Evolutionary conservation across 2,797 vertebrate genomes (phyloP).

Genomic region (Craterocephalus amniculus): DNA sequence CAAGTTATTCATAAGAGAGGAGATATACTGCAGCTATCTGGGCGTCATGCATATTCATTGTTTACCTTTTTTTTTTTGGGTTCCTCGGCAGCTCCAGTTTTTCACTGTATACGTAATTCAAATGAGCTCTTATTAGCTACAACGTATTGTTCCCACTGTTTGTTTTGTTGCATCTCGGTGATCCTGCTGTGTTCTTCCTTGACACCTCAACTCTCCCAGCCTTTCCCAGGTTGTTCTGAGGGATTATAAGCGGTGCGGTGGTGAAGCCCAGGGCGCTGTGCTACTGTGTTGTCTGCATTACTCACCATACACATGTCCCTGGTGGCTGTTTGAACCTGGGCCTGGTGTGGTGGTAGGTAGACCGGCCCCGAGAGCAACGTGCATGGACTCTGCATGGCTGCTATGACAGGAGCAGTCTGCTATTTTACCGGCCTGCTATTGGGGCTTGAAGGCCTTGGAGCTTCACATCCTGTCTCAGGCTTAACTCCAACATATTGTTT

Average conservation of each 20-base stretch:
- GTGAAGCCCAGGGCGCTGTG: slow-evolving; percentile 65
- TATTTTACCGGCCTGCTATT: slow-evolving; percentile 71
- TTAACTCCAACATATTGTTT: slow-evolving; percentile 81
- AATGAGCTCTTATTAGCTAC: slow-evolving; percentile 48
- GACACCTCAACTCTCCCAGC: slow-evolving; percentile 29
- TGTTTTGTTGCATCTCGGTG: slow-evolving; percentile 43
- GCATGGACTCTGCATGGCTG: slow-evolving; percentile 54
- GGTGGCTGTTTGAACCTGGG: slow-evolving; percentile 76
- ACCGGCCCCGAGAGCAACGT: slow-evolving; percentile 73
- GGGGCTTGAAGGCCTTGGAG: slow-evolving; percentile 74
- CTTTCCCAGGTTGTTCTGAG: slow-evolving; percentile 51
- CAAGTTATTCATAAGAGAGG: slow-evolving; percentile 80
- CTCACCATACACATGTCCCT: slow-evolving; percentile 78
- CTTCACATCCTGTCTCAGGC: slow-evolving; percentile 76
- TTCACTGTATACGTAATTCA: slow-evolving; percentile 54
- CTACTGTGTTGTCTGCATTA: slow-evolving; percentile 76
- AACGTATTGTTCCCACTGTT: slow-evolving; percentile 56
- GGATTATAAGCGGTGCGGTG: slow-evolving; percentile 63
- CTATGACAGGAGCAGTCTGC: slow-evolving; percentile 83
- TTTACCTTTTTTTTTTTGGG: slow-evolving; percentile 64
- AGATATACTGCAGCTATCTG: slow-evolving; percentile 64
- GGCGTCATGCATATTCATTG: slow-evolving; percentile 82
- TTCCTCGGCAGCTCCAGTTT: slow-evolving; percentile 57
- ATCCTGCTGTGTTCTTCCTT: slow-evolving; percentile 35
- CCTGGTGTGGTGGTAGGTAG: slow-evolving; percentile 79